Evolutionary conservation across 2,797 vertebrate genomes (phyloP).

Genomic region (Acanthurus leucopareius): DNA sequence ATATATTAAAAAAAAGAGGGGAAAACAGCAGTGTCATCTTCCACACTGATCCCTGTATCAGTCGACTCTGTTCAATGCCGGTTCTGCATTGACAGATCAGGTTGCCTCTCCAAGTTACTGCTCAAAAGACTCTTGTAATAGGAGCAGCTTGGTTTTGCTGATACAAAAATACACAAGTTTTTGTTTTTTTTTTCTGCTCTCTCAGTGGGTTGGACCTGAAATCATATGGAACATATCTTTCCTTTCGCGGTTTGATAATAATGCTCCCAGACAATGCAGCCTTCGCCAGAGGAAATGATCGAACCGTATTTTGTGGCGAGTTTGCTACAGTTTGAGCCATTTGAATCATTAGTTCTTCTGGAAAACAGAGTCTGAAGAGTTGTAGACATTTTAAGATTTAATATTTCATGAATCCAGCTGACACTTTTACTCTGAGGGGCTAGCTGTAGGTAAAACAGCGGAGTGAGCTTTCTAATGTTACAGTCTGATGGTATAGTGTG

Average conservation of each 20-base stretch:
- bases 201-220: slow-evolving; percentile 35
- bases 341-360: slow-evolving; percentile 45
- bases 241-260: slow-evolving; percentile 44
- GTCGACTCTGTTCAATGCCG: slow-evolving; percentile 17
- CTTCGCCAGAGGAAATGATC: slow-evolving; percentile 53
- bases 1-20: not conserved
- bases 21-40: slow-evolving; percentile 56
- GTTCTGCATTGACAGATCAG: slow-evolving; percentile 31
- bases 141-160: slow-evolving; percentile 26
- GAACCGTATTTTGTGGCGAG: slow-evolving; percentile 35
- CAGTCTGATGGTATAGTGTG: not conserved
- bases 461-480: not conserved
- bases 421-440: slow-evolving; percentile 6
- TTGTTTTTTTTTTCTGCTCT: not conserved
- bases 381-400: slow-evolving; percentile 41
- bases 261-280: slow-evolving; percentile 42
- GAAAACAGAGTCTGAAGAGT: slow-evolving; percentile 19
- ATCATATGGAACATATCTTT: slow-evolving; percentile 51
- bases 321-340: slow-evolving; percentile 53
- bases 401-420: slow-evolving; percentile 26
- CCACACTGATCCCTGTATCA: slow-evolving; percentile 51
- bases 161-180: slow-evolving; percentile 38
- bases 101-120: slow-evolving; percentile 44
- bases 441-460: not conserved
- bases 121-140: slow-evolving; percentile 34